phyloP scores from a whole-genome alignment of 2,888 invertebrate genomes.

The Trachelus stipa region DNA sequence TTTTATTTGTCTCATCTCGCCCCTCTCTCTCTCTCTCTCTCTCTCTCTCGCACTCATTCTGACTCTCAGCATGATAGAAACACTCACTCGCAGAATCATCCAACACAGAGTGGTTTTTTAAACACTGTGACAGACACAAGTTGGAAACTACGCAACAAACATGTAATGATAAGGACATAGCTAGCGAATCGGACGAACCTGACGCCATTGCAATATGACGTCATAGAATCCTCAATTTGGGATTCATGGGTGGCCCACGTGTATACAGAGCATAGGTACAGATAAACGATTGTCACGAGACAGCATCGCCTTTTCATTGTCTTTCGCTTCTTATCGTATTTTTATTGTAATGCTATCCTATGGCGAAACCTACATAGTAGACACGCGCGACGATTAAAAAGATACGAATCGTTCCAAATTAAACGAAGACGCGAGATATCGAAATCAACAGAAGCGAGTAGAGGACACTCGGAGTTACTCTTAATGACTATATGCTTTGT shows the following conservation, averaged over 20 bases:
- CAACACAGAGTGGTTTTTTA: constrained; percentile 61
- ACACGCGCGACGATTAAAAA: constrained; percentile 14
- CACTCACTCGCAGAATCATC: constrained; percentile 56
- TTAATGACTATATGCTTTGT: too few species aligned
- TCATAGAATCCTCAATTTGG: not conserved
- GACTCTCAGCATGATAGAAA: not conserved
- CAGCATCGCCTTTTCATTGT: not conserved
- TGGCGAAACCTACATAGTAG: constrained; percentile 9
- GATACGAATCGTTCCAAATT: constrained; percentile 2
- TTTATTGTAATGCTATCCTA: not conserved
- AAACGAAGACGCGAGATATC: not conserved
- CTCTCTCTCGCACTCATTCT: constrained; percentile 57
- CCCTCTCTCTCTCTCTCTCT: not conserved
- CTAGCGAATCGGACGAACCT: constrained; percentile 18
- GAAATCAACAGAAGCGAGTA: not conserved
- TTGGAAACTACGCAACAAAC: constrained; percentile 62
- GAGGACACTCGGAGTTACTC: not conserved
- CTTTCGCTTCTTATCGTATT: not conserved
- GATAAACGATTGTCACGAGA: not conserved
- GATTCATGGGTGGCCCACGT: not conserved
- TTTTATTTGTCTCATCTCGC: not conserved
- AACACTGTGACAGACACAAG: constrained; percentile 67
- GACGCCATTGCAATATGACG: not conserved
- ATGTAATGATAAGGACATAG: constrained; percentile 13
- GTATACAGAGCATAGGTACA: not conserved